Base-by-base conservation (phyloP, 2,797 vertebrate genomes). In the Enteromius fasciolatus region DNA sequence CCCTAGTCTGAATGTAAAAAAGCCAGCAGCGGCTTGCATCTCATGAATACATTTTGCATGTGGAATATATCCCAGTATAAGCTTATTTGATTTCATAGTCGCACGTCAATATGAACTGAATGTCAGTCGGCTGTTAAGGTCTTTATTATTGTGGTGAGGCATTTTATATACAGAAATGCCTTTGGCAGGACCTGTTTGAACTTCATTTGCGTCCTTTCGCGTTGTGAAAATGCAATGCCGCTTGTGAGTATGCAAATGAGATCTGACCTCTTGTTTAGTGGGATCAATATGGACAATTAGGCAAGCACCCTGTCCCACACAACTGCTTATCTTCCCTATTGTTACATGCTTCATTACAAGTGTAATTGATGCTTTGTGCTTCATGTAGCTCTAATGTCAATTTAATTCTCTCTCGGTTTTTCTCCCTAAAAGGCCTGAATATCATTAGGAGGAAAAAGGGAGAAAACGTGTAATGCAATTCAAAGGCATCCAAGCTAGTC, bases 401-500 rank as follows among this genome's bases (percentile, higher is more conserved):
- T 83, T 69, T 77, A 66, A 41, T 64, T 67, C 54, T 59, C 9
- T 20, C 28, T 85, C 33, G 48, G 8, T 20, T 50, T 66, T 74
- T 68, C 33, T 85, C 44, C 75, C 25, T 67, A 81, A 72, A 64
- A 44, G 2, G 12, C 31, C 46, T 2, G 63, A 28, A n/a, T 68
- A 50, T 39, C 44, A 54, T 69, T 76, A 48, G 57, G 61, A 69
- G 57, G 73, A 59, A 87, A 59, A 75, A 11, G 81, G 76, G 36
- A 80, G 23, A 78, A 67, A 25, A 15, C 68, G 41, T 84, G 69
- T 81, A 75, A 80, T 84, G 70, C 44, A 83, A 78, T 80, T 46
- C 11, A 6, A 52, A 87, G 80, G 48, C 69, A 69, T 86, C 86
- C 85, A 87, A 87, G 87, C 84, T 82, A 84, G 86, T 85, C 80